Base-by-base conservation (phyloP, 2,797 vertebrate genomes). In the Chelonia mydas region DNA sequence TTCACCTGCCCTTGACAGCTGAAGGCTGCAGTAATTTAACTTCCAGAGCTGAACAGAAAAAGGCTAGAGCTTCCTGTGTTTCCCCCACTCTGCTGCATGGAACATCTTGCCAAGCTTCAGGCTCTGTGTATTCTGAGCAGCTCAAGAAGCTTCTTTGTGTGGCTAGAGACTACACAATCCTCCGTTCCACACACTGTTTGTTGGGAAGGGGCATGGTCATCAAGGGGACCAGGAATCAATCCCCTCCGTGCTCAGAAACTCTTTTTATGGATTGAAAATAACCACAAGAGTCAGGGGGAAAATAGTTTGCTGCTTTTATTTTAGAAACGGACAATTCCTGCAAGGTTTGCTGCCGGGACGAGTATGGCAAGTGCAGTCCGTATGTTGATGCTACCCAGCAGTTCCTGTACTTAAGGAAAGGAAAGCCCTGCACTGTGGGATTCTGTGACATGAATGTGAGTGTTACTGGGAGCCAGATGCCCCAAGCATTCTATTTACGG, bases 351-450 rank as follows among this genome's bases (percentile, higher is more conserved):
- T 99, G 99, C 97, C 98, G 98, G 92, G 96, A 98, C 5, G 77
- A 77, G 50, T 90, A 96, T 37, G 99, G 99, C 79, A 84, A 97
- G 10, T 99, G 99, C 51, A 54, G 96, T 1, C 99, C 99, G 0
- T 99, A 98, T 1, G n/a, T 97, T 0, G 97, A 98, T 7, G 4
- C 27, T 0, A 97, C 97, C 0, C 96, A 98, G 7, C 98, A 96
- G 41, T 98, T 98, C 95, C 97, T 99, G 53, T 99, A 98, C 95
- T 97, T 99, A 89, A 99, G 99, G 91, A 99, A 99, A 96, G 99
- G 99, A 27, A 99, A 99, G 96, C 99, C 99, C 6, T 99, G 99
- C 94, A 99, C 99, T 0, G 99, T 99, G 85, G 99, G 99, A 61
- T 99, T 99, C 97, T 99, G 99, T n/a, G 99, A 99, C 19, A 98